These are phyloP conservation scores for Odontophorus gujanensis DNA, from an alignment of 2,113 vertebrate species.

Conservation along the genomic window DNA sequence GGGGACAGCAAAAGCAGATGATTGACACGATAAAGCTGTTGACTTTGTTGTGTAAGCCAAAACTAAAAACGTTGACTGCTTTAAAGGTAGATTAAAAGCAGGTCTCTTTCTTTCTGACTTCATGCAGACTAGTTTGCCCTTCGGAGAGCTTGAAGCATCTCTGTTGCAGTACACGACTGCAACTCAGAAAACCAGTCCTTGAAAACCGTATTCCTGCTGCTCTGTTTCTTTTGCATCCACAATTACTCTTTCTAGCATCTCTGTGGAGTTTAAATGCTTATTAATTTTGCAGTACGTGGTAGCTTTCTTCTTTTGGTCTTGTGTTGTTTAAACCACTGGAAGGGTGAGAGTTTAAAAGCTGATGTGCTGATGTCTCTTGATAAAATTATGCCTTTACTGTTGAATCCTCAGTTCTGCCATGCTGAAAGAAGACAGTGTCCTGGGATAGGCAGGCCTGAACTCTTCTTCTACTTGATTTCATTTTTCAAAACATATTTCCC, in stretches of 20 bases:
- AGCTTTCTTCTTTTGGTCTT: background rate
- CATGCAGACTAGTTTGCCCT: background rate
- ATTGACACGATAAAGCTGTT: background rate
- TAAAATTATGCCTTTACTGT: background rate
- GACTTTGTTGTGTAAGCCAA: too few relatives aligned
- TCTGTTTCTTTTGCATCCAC: background rate
- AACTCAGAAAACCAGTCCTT: background rate
- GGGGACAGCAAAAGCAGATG: background rate
- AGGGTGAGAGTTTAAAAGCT: background rate
- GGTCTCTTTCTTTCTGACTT: background rate
- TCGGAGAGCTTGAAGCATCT: background rate
- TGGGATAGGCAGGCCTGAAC: slow-evolving; percentile 27
- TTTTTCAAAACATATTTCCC: slow-evolving; percentile 48
- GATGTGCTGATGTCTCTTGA: background rate
- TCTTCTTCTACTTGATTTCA: slow-evolving; percentile 68
- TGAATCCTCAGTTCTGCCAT: background rate
- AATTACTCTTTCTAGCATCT: background rate
- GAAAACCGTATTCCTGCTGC: background rate
- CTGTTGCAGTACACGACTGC: background rate
- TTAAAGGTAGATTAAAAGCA: background rate
- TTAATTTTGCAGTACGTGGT: background rate
- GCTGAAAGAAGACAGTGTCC: background rate
- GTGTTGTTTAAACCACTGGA: background rate
- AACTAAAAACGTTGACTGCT: background rate
- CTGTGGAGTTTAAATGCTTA: background rate